Evolutionary conservation across 2,797 vertebrate species (phyloP).

Genomic region (Enteromius unitaeniatus): DNA sequence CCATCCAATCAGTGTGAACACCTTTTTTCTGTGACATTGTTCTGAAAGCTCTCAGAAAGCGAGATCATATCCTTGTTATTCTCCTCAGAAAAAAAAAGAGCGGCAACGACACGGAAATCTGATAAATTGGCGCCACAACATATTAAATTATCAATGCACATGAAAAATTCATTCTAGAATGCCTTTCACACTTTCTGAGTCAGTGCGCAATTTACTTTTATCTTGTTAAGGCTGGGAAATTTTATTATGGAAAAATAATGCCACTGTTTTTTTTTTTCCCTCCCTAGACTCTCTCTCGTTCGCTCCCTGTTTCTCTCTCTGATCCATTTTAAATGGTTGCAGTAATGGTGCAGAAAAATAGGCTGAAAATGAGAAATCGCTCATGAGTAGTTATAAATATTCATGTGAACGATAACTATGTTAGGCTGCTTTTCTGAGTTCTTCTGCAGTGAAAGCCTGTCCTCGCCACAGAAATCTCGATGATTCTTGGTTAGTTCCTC

Average conservation of each 20-base stretch:
- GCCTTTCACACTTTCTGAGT: constrained; percentile 78
- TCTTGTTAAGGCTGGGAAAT: constrained; percentile 81
- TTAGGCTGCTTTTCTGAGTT: constrained; percentile 62
- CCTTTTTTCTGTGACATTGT: constrained; percentile 63
- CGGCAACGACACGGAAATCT: constrained; percentile 74
- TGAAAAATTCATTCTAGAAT: constrained; percentile 79
- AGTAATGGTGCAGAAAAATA: constrained; percentile 72
- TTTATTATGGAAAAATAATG: constrained; percentile 80
- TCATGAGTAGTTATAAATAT: constrained; percentile 72
- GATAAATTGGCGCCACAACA: constrained; percentile 77
- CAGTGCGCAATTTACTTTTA: constrained; percentile 78
- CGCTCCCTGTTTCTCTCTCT: constrained; percentile 47
- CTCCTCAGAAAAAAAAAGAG: constrained; percentile 63
- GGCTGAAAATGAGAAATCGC: constrained; percentile 70
- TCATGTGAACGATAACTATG: constrained; percentile 64
- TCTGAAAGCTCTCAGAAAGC: constrained; percentile 64
- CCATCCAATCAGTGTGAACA: constrained; percentile 49
- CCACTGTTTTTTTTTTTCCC: constrained; percentile 73
- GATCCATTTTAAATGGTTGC: constrained; percentile 70
- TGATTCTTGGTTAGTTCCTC: constrained; percentile 12
- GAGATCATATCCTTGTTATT: constrained; percentile 75
- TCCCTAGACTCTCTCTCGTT: constrained; percentile 38
- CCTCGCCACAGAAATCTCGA: neutral
- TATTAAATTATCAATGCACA: constrained; percentile 83
- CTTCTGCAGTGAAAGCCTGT: constrained; percentile 50